Percentiles rank a stretch among this genome's conserved stretches.
Conservation (phyloP, 2,888 invertebrate species). For the Mechanitis mazaeus region DNA sequence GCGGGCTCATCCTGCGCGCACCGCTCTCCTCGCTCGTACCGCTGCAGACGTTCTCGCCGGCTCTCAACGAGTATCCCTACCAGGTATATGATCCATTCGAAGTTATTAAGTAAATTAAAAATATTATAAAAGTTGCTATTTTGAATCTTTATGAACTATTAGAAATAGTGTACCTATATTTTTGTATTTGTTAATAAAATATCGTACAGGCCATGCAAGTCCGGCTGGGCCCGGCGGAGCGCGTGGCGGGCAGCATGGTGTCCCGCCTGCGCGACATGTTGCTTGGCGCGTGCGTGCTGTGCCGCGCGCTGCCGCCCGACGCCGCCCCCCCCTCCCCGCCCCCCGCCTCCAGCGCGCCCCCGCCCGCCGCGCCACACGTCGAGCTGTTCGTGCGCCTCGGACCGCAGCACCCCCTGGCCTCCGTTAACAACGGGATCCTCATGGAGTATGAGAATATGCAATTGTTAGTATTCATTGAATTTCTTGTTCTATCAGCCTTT, state of each 20-base stretch:
- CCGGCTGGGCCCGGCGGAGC: conserved; percentile 76
- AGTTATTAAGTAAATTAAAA: conserved; percentile 6
- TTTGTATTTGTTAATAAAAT: too few relatives aligned
- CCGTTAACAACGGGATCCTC: conserved; percentile 81
- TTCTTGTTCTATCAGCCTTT: background rate
- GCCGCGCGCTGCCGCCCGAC: conserved; percentile 50
- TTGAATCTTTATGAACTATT: too few relatives aligned
- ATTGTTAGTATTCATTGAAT: conserved; percentile 42
- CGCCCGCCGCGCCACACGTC: conserved; percentile 70
- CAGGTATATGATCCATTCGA: conserved; percentile 60
- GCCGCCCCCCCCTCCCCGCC: conserved; percentile 40
- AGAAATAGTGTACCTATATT: too few relatives aligned
- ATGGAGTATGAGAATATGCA: conserved; percentile 77
- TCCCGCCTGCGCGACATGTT: conserved; percentile 77
- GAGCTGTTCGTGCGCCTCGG: conserved; percentile 83
- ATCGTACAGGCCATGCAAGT: conserved; percentile 71
- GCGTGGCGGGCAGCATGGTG: conserved; percentile 66
- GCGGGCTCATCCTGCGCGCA: conserved; percentile 64
- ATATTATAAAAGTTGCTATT: too few relatives aligned
- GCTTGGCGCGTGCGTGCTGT: conserved; percentile 68
- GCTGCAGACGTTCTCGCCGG: conserved; percentile 68
- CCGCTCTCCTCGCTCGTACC: conserved; percentile 68
- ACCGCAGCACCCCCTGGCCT: conserved; percentile 79
- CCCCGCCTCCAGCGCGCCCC: conserved; percentile 18
- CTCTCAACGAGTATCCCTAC: conserved; percentile 73